Percentiles rank a stretch among this genome's conserved stretches.
phyloP scores from a whole-genome alignment of 53 echinoderm and acorn worm genomes.

The Echinometra lucunter region DNA sequence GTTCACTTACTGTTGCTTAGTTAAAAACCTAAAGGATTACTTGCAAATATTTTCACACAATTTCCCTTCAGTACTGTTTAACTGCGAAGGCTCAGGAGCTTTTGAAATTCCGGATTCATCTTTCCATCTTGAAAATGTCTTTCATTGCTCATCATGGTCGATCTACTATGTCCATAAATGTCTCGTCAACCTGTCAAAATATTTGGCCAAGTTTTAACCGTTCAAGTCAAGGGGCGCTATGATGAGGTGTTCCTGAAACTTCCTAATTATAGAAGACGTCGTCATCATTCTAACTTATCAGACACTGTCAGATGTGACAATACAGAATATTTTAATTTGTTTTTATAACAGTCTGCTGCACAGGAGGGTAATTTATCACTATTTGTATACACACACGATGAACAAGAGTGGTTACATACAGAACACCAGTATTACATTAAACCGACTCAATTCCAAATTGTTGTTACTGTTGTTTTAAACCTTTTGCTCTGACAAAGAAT shows the following conservation, averaged over 20 bases:
- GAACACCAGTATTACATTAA: no score
- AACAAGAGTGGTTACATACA: no score
- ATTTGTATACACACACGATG: no score
- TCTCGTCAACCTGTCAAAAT: slow-evolving; percentile 40
- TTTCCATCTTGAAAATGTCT: neutral
- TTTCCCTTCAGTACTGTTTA: neutral
- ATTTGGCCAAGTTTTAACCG: slow-evolving; percentile 15
- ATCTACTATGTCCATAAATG: slow-evolving; percentile 44
- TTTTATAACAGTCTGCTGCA: no score
- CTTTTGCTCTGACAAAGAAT: no score
- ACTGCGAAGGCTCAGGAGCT: neutral
- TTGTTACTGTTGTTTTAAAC: no score
- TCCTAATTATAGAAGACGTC: no score
- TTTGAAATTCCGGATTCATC: neutral
- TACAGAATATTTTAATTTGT: no score
- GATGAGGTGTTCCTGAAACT: neutral
- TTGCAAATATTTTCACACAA: neutral
- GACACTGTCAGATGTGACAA: no score
- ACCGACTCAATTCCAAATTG: no score
- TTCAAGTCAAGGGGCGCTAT: neutral
- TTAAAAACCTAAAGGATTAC: neutral
- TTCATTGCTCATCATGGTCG: slow-evolving; percentile 32
- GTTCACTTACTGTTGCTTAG: neutral
- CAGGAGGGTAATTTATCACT: no score
- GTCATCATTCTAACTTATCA: no score